phyloP scores from a whole-genome alignment of 2,113 vertebrate genomes.

The Caranx ignobilis region DNA sequence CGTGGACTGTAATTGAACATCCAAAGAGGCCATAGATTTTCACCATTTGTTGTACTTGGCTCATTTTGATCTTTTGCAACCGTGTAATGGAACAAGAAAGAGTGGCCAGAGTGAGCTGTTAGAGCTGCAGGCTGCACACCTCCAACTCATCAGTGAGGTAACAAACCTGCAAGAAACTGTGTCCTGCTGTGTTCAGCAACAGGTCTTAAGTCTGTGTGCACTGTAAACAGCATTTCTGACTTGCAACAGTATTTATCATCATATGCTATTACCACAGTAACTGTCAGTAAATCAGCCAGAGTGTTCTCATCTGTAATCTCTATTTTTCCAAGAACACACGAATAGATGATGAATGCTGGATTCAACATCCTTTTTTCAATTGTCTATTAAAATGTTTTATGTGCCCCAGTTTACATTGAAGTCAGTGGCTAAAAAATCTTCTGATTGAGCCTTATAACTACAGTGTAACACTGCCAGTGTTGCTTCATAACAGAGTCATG shows the following conservation, averaged over 20 bases:
- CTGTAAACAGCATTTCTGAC: constrained; percentile 4
- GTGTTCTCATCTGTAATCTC: neutral
- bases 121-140: neutral
- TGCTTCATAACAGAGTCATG: constrained; percentile 33
- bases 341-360: neutral
- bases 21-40: neutral
- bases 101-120: neutral
- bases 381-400: neutral
- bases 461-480: constrained; percentile 2
- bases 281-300: neutral
- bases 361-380: neutral
- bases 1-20: neutral
- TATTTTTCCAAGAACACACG: neutral
- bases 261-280: neutral
- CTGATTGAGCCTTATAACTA: constrained; percentile 25
- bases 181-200: neutral
- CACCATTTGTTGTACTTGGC: neutral
- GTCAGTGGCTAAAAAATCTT: neutral
- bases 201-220: constrained; percentile 1
- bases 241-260: neutral
- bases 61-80: neutral
- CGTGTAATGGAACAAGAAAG: neutral
- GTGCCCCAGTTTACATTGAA: neutral
- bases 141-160: neutral
- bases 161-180: neutral